A percentile compares a stretch with the other conserved stretches of the same genome.
Conservation (phyloP, 2,797 vertebrate species). For the Sorex maritimensis region DNA sequence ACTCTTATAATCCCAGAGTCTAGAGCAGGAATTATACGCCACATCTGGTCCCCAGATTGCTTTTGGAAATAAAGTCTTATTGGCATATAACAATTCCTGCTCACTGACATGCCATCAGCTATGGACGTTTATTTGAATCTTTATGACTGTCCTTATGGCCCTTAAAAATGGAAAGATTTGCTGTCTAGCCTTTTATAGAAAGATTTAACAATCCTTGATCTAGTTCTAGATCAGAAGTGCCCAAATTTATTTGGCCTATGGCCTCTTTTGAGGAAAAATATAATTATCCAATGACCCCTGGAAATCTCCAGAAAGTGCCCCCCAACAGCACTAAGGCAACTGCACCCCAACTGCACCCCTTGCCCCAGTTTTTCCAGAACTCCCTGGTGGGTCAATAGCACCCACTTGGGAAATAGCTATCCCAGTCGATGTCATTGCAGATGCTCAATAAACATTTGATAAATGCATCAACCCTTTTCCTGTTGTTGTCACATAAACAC, state of each 20-base stretch:
- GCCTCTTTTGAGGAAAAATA: too few relatives aligned
- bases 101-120: background rate
- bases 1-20: background rate
- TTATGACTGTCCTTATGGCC: background rate
- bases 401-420: too few relatives aligned
- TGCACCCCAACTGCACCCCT: too few relatives aligned
- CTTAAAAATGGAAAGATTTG: background rate
- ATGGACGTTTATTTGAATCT: background rate
- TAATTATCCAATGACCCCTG: too few relatives aligned
- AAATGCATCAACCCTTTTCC: background rate
- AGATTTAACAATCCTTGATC: background rate
- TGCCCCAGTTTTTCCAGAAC: too few relatives aligned
- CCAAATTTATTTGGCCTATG: too few relatives aligned
- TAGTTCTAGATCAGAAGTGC: background rate
- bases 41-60: background rate
- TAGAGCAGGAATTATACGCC: background rate
- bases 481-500: background rate
- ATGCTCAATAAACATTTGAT: too few relatives aligned
- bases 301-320: too few relatives aligned
- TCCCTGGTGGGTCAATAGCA: too few relatives aligned
- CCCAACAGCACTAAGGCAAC: too few relatives aligned
- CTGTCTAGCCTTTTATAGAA: background rate
- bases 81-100: background rate
- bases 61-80: conserved; percentile 13
- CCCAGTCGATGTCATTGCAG: too few relatives aligned